phyloP scores from a whole-genome alignment of 1,140 invertebrate genomes.

The Rhopalosiphum padi region DNA sequence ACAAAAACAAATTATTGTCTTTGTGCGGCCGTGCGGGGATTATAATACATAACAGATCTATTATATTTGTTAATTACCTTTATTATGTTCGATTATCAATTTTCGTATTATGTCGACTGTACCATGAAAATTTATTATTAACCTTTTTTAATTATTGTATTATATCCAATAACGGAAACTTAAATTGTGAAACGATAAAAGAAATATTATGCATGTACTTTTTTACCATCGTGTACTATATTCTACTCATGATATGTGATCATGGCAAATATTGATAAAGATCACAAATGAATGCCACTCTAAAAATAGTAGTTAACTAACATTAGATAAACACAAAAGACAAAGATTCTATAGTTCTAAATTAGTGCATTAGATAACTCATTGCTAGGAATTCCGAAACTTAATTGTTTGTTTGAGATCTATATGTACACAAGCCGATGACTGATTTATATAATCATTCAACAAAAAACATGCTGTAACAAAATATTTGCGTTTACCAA shows the following conservation, averaged over 20 bases:
- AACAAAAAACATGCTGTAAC: background rate
- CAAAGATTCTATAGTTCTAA: background rate
- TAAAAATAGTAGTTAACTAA: background rate
- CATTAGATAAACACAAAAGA: background rate
- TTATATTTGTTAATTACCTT: too few species aligned
- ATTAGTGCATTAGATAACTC: background rate
- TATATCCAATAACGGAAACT: background rate
- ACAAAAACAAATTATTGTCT: too few species aligned
- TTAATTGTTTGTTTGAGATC: conserved; percentile 9
- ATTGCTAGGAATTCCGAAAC: background rate
- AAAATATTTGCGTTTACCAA: background rate
- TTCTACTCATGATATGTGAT: background rate
- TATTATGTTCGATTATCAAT: background rate
- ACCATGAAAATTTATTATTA: background rate
- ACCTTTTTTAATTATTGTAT: background rate
- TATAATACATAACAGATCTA: too few species aligned
- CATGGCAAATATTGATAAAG: background rate
- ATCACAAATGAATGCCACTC: background rate
- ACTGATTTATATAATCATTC: background rate
- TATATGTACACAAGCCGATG: background rate
- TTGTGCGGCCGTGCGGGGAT: too few species aligned
- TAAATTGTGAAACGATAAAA: background rate
- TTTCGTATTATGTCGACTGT: background rate
- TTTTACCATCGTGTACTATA: background rate
- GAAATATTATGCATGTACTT: background rate